phyloP scores from a whole-genome alignment of 2,888 invertebrate species.

The Acronicta aceris region DNA sequence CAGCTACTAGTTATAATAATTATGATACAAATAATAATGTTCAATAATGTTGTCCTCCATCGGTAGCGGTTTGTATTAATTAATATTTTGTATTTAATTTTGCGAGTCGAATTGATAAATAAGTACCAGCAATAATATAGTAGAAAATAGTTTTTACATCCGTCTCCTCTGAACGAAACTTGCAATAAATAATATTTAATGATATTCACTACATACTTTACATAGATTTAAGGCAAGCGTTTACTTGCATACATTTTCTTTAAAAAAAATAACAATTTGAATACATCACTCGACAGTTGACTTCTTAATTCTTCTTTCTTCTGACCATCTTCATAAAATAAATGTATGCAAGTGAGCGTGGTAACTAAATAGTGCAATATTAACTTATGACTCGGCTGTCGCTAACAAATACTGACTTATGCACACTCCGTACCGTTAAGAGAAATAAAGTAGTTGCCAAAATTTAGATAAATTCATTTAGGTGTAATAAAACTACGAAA shows the following conservation, averaged over 20 bases:
- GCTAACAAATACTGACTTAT: constrained; percentile 62
- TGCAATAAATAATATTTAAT: constrained; percentile 59
- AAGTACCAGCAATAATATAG: constrained; percentile 53
- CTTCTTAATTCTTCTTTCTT: background rate
- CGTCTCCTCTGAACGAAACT: constrained; percentile 54
- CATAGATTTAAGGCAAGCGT: constrained; percentile 57
- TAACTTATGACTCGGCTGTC: constrained; percentile 67
- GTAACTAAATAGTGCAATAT: constrained; percentile 65
- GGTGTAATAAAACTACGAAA: constrained; percentile 32
- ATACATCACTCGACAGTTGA: constrained; percentile 5
- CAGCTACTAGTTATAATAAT: constrained; percentile 10
- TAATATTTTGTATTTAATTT: constrained; percentile 20
- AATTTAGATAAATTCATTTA: constrained; percentile 45
- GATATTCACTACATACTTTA: constrained; percentile 55
- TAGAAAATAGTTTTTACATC: constrained; percentile 45
- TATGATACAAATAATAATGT: constrained; percentile 13
- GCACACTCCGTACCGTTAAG: constrained; percentile 66
- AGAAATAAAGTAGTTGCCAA: constrained; percentile 55
- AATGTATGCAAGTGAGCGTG: constrained; percentile 54
- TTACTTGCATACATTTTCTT: constrained; percentile 54
- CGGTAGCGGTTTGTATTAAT: constrained; percentile 20
- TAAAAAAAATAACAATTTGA: background rate
- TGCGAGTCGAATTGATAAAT: constrained; percentile 46
- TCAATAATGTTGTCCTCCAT: constrained; percentile 11
- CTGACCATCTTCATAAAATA: too few relatives aligned